Percentiles rank a stretch among this genome's conserved stretches.
Conservation (phyloP, 2,888 invertebrate species). For the Amiota communis region DNA sequence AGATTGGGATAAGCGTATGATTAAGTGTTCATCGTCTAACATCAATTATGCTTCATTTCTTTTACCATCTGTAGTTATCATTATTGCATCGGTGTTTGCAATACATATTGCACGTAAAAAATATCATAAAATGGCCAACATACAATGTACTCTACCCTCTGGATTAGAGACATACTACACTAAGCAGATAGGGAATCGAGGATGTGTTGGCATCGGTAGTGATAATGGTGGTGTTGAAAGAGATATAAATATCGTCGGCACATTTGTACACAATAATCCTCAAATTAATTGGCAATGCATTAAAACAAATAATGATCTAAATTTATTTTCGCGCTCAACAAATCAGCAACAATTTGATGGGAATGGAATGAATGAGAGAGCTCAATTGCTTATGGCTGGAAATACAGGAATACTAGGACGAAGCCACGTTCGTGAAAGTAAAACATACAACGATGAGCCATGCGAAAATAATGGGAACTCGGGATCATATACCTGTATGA, state of each 20-base stretch:
- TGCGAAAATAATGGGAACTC: neutral
- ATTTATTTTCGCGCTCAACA: slow-evolving; percentile 33
- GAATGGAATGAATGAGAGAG: slow-evolving; percentile 59
- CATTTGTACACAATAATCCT: slow-evolving; percentile 26
- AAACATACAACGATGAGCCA: neutral
- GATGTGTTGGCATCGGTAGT: neutral
- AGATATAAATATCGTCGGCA: neutral
- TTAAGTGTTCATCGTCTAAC: slow-evolving; percentile 45
- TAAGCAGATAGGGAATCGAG: slow-evolving; percentile 49
- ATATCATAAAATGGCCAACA: slow-evolving; percentile 68
- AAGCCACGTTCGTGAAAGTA: slow-evolving; percentile 37
- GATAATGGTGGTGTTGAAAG: slow-evolving; percentile 42
- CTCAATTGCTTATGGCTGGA: slow-evolving; percentile 46
- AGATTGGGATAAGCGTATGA: slow-evolving; percentile 47
- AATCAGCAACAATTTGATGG: slow-evolving; percentile 48
- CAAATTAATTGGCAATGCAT: slow-evolving; percentile 2
- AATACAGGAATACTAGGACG: no score
- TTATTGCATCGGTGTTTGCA: slow-evolving; percentile 42
- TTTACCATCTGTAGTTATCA: slow-evolving; percentile 16
- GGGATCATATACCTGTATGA: slow-evolving; percentile 12
- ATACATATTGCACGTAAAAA: slow-evolving; percentile 60
- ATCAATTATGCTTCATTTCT: slow-evolving; percentile 12
- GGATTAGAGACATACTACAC: slow-evolving; percentile 63
- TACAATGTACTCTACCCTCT: slow-evolving; percentile 63
- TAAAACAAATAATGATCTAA: slow-evolving; percentile 29